Base-by-base conservation (phyloP, 2,888 invertebrate species). In the Noctua janthina region DNA sequence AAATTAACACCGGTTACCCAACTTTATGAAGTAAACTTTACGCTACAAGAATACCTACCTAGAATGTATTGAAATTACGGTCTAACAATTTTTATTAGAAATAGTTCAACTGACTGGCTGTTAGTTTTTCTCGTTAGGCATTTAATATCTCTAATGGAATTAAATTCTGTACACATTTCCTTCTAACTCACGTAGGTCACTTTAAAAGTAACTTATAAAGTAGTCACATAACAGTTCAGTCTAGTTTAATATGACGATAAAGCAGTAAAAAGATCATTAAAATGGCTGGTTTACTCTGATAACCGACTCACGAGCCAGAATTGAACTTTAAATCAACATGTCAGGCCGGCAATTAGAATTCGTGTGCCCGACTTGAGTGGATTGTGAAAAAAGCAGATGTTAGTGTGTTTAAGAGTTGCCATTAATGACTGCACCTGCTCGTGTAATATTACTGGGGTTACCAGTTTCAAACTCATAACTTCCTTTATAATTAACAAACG, bases 361-460 rank as follows among this genome's bases (percentile, higher is more conserved):
- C 90, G 94, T 93, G 92, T 91, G 91, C 90, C 74, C n/a, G 76
- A 79, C 72, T 83, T 82, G 91, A 91, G 94, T 94, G 93, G 92
- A 94, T 95, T 94, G 94, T 94, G 93, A 93, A 95, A 95, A 95
- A 96, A 95, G 96, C 96, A 96, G 96, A 96, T 96, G 96, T 94
- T 89, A 91, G 92, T 91, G 90, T 92, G 92, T 92, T 93, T 92
- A 92, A 93, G 93, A 94, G 93, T 93, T 92, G 93, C 93, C 92
- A 94, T 94, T 94, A 94, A 94, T 92, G 92, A 91, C 86, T 91
- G 93, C 96, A 96, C 96, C 96, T 96, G 96, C 96, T 91, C 86
- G 82, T 86, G 92, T 92, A 89, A 90, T 92, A 93, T 92, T 87
- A 83, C 85, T 85, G 89, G 91, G 89, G 91, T 88, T 91, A 91